Percentiles rank a stretch among this genome's conserved stretches.
Conservation (phyloP, 2,797 vertebrate genomes). For the Aphelocoma californica region DNA sequence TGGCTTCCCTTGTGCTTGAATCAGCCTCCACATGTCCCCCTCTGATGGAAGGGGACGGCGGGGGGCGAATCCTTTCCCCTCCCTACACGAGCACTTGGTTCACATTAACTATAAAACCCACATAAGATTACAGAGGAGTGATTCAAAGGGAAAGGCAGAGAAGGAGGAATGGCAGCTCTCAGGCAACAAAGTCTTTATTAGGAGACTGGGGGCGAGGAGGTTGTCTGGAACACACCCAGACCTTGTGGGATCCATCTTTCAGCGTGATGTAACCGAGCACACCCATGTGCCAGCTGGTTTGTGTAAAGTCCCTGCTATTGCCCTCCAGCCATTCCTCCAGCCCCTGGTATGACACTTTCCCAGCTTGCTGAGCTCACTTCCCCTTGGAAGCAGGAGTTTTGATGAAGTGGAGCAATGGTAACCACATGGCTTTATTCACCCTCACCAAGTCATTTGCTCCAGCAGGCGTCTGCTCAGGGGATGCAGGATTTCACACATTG, state of each 20-base stretch:
- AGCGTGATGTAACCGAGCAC: not conserved
- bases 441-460: not conserved
- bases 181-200: not conserved
- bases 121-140: not conserved
- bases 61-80: not conserved
- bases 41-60: not conserved
- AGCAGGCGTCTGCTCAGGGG: not conserved
- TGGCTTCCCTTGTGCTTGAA: not conserved
- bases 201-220: not conserved
- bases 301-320: not conserved
- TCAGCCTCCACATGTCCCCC: not conserved
- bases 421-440: not conserved
- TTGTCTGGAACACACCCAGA: not conserved
- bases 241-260: not conserved
- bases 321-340: not conserved
- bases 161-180: not conserved
- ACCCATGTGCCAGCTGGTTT: not conserved
- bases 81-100: not conserved
- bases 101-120: not conserved
- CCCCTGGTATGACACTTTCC: not conserved
- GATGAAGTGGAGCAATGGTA: constrained; percentile 37
- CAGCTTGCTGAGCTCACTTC: constrained; percentile 41
- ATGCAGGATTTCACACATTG: not conserved
- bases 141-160: not conserved
- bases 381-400: not conserved